These are phyloP conservation scores for Spea multiplicata DNA, from an alignment of 2,113 vertebrate species.

Conservation along the genomic window DNA sequence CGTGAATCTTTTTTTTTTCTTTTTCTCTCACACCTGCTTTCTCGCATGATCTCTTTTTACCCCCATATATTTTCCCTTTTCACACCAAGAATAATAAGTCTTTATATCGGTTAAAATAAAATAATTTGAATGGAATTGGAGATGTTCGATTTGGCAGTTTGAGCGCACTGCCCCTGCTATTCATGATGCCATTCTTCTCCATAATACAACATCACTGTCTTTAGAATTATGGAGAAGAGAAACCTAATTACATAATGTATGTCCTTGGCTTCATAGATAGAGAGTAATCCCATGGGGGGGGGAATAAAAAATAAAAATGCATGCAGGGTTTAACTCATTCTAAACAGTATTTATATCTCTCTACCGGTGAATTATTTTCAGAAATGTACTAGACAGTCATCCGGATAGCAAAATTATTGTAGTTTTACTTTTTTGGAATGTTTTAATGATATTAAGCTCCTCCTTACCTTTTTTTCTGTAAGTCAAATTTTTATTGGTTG, in stretches of 20 bases:
- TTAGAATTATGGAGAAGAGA: constrained; percentile 48
- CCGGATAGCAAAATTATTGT: no score
- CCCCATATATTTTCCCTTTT: constrained; percentile 41
- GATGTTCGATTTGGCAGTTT: constrained; percentile 27
- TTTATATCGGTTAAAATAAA: constrained; percentile 45
- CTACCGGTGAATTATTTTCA: not conserved
- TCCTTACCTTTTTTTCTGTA: no score
- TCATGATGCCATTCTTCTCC: constrained; percentile 25
- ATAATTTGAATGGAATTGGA: constrained; percentile 47
- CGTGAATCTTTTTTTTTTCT: constrained; percentile 22
- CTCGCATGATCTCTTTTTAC: constrained; percentile 20
- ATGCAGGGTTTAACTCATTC: not conserved
- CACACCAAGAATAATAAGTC: constrained; percentile 40
- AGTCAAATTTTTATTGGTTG: no score
- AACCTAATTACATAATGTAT: constrained; percentile 47
- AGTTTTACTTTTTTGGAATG: no score
- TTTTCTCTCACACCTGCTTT: constrained; percentile 39
- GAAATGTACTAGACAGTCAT: no score
- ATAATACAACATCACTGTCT: constrained; percentile 47
- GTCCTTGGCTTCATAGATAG: constrained; percentile 42
- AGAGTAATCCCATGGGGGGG: constrained; percentile 18
- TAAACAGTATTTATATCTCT: not conserved
- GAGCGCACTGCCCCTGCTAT: constrained; percentile 15
- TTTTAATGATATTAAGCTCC: no score
- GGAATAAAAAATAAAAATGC: not conserved